phyloP scores from a whole-genome alignment of 2,113 vertebrate species.

The Terrapene triunguis region DNA sequence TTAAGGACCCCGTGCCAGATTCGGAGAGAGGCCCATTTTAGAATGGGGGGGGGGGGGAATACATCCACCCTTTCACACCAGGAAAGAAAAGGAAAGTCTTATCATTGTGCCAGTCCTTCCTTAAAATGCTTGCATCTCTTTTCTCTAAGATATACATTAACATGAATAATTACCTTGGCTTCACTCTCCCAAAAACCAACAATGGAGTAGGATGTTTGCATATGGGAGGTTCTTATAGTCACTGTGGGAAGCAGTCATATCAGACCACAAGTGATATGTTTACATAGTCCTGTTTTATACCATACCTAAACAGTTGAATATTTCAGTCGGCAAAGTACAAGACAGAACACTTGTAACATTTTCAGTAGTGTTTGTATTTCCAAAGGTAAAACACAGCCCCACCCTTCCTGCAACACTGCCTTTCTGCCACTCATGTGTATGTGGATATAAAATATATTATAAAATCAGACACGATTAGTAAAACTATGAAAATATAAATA shows the following conservation, averaged over 20 bases:
- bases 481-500: not conserved
- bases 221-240: not conserved
- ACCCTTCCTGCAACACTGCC: not conserved
- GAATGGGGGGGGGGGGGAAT: not conserved
- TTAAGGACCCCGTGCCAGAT: not conserved
- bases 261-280: conserved; percentile 9
- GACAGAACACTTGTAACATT: not conserved
- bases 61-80: not conserved
- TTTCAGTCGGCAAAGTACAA: not conserved
- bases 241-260: conserved; percentile 12
- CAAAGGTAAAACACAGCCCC: not conserved
- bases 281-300: not conserved
- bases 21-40: not conserved
- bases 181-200: not conserved
- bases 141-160: conserved; percentile 2
- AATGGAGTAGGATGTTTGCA: not conserved
- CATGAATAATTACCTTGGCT: conserved; percentile 47
- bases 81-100: conserved; percentile 29
- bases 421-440: not conserved
- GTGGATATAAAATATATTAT: not conserved
- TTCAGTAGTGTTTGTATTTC: not conserved
- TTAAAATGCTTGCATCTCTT: conserved; percentile 16
- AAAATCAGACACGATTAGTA: not conserved
- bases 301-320: not conserved
- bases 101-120: not conserved